Conservation (phyloP, 1,140 invertebrate genomes). For the Panulirus ornatus region DNA sequence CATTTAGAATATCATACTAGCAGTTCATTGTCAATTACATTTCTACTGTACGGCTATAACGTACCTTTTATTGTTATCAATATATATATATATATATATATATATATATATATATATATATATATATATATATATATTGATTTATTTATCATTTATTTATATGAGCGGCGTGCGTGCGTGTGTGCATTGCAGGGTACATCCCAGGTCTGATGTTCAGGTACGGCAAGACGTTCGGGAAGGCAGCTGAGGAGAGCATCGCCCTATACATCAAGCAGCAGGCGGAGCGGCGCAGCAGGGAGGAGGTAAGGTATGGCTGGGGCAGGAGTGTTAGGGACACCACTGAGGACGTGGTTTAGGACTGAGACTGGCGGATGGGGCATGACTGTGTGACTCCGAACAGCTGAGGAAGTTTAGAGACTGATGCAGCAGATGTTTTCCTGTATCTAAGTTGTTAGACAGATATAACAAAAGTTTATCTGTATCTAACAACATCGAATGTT, state of each 20-base stretch:
- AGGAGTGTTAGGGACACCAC: no score
- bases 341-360: no score
- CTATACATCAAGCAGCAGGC: slow-evolving; percentile 82
- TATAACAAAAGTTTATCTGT: no score
- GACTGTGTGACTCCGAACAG: no score
- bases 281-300: slow-evolving; percentile 76
- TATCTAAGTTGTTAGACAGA: no score
- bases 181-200: slow-evolving; percentile 80
- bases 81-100: slow-evolving; percentile 14
- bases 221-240: slow-evolving; percentile 84
- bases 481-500: no score
- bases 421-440: not conserved
- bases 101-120: slow-evolving; percentile 14
- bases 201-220: slow-evolving; percentile 82
- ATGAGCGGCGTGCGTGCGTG: not conserved
- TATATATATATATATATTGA: no score
- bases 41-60: not conserved
- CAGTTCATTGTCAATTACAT: no score
- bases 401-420: not conserved
- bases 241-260: slow-evolving; percentile 84
- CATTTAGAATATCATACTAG: no score
- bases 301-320: slow-evolving; percentile 26
- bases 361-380: no score
- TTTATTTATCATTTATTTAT: not conserved
- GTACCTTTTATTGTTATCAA: not conserved